A percentile compares a stretch with the other conserved stretches of the same genome.
Conservation (phyloP, 2,797 vertebrate genomes). For the Liasis olivaceus region DNA sequence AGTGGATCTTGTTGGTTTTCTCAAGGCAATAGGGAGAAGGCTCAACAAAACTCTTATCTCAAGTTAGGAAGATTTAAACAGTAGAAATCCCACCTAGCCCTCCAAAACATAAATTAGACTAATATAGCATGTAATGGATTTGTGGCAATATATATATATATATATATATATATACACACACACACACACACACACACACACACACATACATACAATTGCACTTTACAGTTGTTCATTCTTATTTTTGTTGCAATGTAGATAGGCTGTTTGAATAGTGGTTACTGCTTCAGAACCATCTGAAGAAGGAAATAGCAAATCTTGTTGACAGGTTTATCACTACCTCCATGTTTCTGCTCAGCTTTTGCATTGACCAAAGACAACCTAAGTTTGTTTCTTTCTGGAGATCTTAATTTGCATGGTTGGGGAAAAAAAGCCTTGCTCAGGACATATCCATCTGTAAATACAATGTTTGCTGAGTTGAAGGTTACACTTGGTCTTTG, state of each 20-base stretch:
- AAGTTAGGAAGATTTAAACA: neutral
- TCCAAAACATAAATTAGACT: neutral
- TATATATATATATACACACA: too few species aligned
- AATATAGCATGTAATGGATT: neutral
- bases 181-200: too few species aligned
- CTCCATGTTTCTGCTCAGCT: neutral
- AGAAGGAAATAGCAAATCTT: neutral
- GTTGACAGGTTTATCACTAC: neutral
- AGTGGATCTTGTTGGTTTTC: neutral
- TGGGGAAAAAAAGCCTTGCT: neutral
- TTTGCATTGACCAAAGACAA: neutral
- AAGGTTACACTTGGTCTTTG: neutral
- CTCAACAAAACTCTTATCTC: neutral
- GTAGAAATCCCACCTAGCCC: neutral
- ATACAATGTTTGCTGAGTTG: neutral
- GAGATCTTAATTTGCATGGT: neutral
- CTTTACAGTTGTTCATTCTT: neutral
- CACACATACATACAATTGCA: neutral
- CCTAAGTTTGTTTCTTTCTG: neutral
- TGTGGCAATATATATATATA: too few species aligned
- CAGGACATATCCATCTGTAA: neutral
- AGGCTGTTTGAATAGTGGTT: neutral
- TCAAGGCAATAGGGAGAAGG: neutral
- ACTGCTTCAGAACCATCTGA: neutral
- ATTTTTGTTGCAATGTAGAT: neutral